These are phyloP conservation scores for Neodiprion pinetum DNA, from an alignment of 1,140 invertebrate species.

Conservation along the genomic window DNA sequence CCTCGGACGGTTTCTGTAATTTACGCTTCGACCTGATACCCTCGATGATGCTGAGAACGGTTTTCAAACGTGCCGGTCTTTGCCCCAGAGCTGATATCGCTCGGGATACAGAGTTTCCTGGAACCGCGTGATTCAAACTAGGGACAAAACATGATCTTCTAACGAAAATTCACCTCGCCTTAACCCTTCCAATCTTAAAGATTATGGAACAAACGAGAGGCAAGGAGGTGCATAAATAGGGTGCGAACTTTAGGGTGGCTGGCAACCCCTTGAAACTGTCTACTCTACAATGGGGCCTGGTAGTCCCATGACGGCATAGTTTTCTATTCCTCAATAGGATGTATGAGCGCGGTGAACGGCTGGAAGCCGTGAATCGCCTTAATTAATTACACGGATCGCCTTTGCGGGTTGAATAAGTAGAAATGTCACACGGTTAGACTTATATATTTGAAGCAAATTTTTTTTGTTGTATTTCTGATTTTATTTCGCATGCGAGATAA, in stretches of 20 bases:
- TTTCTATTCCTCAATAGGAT: constrained; percentile 22
- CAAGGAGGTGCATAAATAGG: constrained; percentile 48
- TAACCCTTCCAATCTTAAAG: constrained; percentile 62
- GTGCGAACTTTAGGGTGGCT: constrained; percentile 47
- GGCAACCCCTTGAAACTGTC: constrained; percentile 41
- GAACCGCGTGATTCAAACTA: background rate
- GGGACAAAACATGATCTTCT: constrained; percentile 46
- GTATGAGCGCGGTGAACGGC: background rate
- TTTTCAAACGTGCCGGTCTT: constrained; percentile 26
- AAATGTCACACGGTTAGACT: no score
- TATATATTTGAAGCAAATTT: no score
- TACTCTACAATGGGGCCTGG: constrained; percentile 34
- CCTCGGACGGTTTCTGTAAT: constrained; percentile 20
- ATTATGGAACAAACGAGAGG: constrained; percentile 62
- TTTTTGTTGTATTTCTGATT: no score
- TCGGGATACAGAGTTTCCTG: constrained; percentile 21
- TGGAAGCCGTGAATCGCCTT: background rate
- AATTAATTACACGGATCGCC: background rate
- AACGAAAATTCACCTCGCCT: constrained; percentile 30
- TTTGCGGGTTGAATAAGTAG: no score
- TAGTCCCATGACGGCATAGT: constrained; percentile 39
- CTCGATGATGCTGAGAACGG: background rate
- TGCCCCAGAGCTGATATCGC: background rate
- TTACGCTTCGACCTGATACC: constrained; percentile 15
- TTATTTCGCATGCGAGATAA: no score